phyloP scores from a whole-genome alignment of 2,888 invertebrate species.

The Acrobasis repandana region DNA sequence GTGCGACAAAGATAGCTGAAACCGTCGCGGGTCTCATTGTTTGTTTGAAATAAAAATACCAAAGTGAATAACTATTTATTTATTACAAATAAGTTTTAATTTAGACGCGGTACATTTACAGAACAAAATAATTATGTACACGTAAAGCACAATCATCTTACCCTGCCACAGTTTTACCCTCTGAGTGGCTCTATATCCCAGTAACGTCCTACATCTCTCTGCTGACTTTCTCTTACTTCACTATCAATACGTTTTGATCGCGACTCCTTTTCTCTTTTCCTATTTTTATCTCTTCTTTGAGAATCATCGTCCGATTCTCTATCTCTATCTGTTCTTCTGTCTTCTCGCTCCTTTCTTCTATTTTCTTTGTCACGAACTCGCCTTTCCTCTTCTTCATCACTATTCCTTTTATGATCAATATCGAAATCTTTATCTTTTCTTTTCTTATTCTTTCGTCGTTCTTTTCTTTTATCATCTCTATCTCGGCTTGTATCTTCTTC shows the following conservation, averaged over 20 bases:
- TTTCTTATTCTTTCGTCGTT: slow-evolving; percentile 7
- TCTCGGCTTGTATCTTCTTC: slow-evolving; percentile 15
- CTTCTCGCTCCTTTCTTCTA: not conserved
- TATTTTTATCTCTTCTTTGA: not conserved
- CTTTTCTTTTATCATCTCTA: slow-evolving; percentile 13
- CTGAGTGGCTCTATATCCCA: slow-evolving; percentile 7
- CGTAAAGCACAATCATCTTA: not conserved
- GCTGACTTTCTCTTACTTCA: not conserved
- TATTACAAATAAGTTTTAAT: not conserved
- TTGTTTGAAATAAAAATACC: not conserved
- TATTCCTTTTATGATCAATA: not conserved
- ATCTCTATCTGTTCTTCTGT: not conserved
- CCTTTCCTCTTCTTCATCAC: too few species aligned
- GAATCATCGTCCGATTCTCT: not conserved
- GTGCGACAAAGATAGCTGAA: too few species aligned
- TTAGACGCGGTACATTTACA: not conserved
- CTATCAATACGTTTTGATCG: slow-evolving; percentile 3
- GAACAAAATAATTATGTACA: not conserved
- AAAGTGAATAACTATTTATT: slow-evolving; percentile 3
- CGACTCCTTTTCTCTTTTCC: slow-evolving; percentile 1
- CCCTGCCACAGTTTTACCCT: not conserved
- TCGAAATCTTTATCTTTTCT: slow-evolving; percentile 6
- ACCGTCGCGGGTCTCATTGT: not conserved
- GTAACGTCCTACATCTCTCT: slow-evolving; percentile 2
- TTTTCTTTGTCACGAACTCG: too few species aligned